Evolutionary conservation across 2,113 vertebrate species (phyloP), one percentile per base, ranked within the genome.

Genomic region (Hippocampus barbouri): DNA sequence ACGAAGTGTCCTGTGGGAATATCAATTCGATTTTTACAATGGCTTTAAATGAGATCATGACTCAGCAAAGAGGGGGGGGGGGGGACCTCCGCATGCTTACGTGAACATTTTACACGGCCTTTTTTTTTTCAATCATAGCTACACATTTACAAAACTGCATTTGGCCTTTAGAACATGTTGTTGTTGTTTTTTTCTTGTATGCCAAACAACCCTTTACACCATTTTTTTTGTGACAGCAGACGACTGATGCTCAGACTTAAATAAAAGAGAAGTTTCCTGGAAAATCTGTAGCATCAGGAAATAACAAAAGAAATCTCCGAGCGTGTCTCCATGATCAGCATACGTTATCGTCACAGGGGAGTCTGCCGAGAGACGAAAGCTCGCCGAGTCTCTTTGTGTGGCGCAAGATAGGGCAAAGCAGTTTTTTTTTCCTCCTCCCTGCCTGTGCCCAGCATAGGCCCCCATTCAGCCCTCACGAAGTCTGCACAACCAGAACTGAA

Each of bases 381-480:
- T 69, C 71, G 68, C 77, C 72, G 74, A 76, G 79, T 86, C 87
- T 86, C 86, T 89, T 76, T 89, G 88, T 91, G 88, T 47, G 72
- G 68, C 7, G 75, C 10, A 69, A 91, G 91, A 92, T 93, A 92
- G 87, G 66, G 72, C 79, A 90, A 93, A 90, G 86, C 90, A 90
- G 90, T 92, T 92, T 92, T 80, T 84, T 81, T 80, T 74, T 82
- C 59, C 84, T 87, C 81, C 76, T 82, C 63, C 72, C 77, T 79
- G 70, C 75, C 74, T 76, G 67, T 82, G 73, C 80, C 79, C 75
- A 76, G 68, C 75, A 72, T 75, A 79, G 77, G 69, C 72, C 84
- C 82, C 74, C 80, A 85, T 80, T 86, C 79, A 76, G 82, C 72
- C 82, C 57, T 82, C 66, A 76, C 85, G 72, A 88, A 88, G 68